Conservation (phyloP, 2,888 invertebrate genomes). For the Subacronicta megacephala region DNA sequence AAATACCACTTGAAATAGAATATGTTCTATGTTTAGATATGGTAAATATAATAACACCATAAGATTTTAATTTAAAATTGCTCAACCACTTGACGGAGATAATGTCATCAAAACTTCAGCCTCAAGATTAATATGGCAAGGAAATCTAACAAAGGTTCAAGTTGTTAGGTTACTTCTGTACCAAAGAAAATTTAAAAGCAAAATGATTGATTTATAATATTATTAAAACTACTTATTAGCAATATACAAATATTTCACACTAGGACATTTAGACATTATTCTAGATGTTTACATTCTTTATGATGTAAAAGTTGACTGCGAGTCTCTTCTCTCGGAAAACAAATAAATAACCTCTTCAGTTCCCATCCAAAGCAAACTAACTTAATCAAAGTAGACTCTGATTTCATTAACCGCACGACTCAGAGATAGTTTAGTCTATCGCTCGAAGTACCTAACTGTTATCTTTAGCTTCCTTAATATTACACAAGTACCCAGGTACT, state of each 20-base stretch:
- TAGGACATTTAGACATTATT: too few species aligned
- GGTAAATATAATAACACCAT: not conserved
- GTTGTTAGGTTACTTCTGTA: too few species aligned
- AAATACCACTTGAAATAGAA: conserved; percentile 18
- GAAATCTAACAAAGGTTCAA: too few species aligned
- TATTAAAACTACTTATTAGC: too few species aligned
- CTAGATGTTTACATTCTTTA: too few species aligned
- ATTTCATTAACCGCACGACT: conserved; percentile 44
- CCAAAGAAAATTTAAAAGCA: too few species aligned
- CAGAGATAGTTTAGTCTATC: conserved; percentile 19
- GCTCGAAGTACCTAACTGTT: conserved; percentile 17
- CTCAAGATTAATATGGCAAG: too few species aligned
- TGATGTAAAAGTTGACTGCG: not conserved
- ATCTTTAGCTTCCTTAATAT: conserved; percentile 28
- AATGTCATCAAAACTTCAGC: too few species aligned
- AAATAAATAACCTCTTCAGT: not conserved
- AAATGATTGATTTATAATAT: too few species aligned
- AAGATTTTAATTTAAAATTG: too few species aligned
- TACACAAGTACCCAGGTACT: conserved; percentile 35
- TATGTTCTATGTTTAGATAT: not conserved
- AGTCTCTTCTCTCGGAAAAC: not conserved
- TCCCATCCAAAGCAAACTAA: conserved; percentile 20
- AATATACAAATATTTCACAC: too few species aligned
- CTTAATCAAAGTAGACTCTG: conserved; percentile 24
- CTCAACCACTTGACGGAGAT: too few species aligned